phyloP scores from a whole-genome alignment of 2,888 invertebrate genomes.

The Eutolmus rufibarbis region DNA sequence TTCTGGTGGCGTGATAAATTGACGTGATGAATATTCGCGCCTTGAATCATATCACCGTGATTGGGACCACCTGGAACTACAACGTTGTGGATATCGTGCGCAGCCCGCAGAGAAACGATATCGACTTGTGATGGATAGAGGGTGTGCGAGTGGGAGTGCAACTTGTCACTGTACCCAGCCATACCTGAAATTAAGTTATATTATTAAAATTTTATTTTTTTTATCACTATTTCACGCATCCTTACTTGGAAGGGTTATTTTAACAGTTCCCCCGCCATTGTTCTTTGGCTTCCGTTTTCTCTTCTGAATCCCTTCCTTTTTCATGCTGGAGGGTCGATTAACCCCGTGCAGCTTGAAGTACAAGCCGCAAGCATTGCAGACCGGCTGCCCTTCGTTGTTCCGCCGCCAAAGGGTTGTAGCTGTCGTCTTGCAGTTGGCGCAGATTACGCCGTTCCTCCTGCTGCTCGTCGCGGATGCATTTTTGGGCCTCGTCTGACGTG shows the following conservation, averaged over 20 bases:
- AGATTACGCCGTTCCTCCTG: slow-evolving; percentile 62
- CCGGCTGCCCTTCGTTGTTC: slow-evolving; percentile 84
- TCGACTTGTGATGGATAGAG: slow-evolving; percentile 59
- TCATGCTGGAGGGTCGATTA: slow-evolving; percentile 95
- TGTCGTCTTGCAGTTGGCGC: slow-evolving; percentile 71
- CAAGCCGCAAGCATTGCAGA: slow-evolving; percentile 82
- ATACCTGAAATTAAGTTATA: slow-evolving; percentile 8
- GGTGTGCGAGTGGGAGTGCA: slow-evolving; percentile 47
- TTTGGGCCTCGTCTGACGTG: slow-evolving; percentile 57
- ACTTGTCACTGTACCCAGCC: slow-evolving; percentile 41
- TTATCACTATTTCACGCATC: neutral
- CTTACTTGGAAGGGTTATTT: slow-evolving; percentile 53
- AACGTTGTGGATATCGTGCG: slow-evolving; percentile 55
- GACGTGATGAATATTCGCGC: neutral
- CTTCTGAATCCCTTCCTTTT: slow-evolving; percentile 98
- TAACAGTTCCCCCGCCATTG: slow-evolving; percentile 48
- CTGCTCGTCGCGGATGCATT: slow-evolving; percentile 56
- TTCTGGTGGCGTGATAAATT: slow-evolving; percentile 30
- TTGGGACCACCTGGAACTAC: slow-evolving; percentile 48
- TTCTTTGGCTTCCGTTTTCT: slow-evolving; percentile 90
- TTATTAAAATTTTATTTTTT: neutral
- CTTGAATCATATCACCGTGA: slow-evolving; percentile 9
- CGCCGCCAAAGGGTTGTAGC: slow-evolving; percentile 84
- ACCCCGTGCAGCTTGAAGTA: slow-evolving; percentile 64
- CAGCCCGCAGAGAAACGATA: neutral